phyloP scores from a whole-genome alignment of 1,140 invertebrate genomes.

The Drosophila rufa region DNA sequence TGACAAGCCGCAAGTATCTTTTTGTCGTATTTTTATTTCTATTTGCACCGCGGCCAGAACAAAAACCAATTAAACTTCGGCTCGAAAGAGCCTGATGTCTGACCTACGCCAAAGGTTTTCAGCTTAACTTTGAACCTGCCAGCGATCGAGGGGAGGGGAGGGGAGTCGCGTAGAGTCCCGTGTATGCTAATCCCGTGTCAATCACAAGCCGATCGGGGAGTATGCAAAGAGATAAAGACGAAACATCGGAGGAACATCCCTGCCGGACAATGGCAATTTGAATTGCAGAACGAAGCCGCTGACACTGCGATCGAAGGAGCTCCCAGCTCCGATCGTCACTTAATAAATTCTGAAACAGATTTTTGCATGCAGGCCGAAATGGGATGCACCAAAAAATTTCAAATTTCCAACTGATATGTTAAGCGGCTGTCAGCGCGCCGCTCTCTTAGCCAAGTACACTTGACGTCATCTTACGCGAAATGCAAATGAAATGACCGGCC shows the following conservation, averaged over 20 bases:
- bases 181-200: slow-evolving; percentile 79
- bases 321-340: slow-evolving; percentile 59
- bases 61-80: slow-evolving; percentile 78
- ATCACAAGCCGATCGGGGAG: slow-evolving; percentile 66
- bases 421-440: slow-evolving; percentile 74
- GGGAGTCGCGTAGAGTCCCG: neutral
- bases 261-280: slow-evolving; percentile 78
- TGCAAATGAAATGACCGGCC: slow-evolving; percentile 60
- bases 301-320: slow-evolving; percentile 41
- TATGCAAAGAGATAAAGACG: slow-evolving; percentile 60
- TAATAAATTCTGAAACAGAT: slow-evolving; percentile 81
- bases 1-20: slow-evolving; percentile 79
- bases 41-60: slow-evolving; percentile 44
- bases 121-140: slow-evolving; percentile 74
- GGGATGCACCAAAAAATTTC: slow-evolving; percentile 68
- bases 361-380: slow-evolving; percentile 75
- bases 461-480: slow-evolving; percentile 78
- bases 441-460: slow-evolving; percentile 47
- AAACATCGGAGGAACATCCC: slow-evolving; percentile 41
- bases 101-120: slow-evolving; percentile 76
- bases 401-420: slow-evolving; percentile 81
- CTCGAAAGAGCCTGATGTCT: slow-evolving; percentile 22
- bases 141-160: slow-evolving; percentile 4
- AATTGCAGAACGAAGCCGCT: slow-evolving; percentile 69
- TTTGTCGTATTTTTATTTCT: slow-evolving; percentile 60